These are phyloP conservation scores for Macrosteles quadrilineatus DNA, from an alignment of 1,140 invertebrate species.

Conservation along the genomic window DNA sequence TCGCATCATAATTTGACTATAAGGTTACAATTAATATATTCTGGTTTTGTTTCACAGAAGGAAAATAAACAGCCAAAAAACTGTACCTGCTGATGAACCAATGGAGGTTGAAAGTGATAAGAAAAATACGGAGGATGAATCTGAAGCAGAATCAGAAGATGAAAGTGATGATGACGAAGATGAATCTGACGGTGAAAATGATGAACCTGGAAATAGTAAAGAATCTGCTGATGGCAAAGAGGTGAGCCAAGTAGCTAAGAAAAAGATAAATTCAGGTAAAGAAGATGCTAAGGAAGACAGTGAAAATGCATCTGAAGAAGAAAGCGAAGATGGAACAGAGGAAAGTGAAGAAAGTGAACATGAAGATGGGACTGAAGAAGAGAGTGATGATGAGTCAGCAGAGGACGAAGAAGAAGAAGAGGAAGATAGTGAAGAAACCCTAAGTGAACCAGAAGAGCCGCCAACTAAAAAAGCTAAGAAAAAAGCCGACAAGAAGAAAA, in stretches of 20 bases:
- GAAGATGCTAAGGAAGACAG: neutral
- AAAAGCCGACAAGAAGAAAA: constrained; percentile 8
- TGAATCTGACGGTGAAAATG: neutral
- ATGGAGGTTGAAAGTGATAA: neutral
- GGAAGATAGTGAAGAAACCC: neutral
- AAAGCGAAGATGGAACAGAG: neutral
- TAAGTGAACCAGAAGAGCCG: constrained; percentile 1
- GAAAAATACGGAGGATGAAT: neutral
- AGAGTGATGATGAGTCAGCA: neutral
- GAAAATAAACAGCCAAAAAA: too few relatives aligned
- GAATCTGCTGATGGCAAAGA: neutral
- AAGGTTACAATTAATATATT: too few relatives aligned
- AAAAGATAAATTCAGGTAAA: neutral
- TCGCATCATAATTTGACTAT: too few relatives aligned
- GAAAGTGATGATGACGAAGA: neutral
- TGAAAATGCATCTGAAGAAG: neutral
- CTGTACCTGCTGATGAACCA: too few relatives aligned
- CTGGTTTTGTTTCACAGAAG: too few relatives aligned
- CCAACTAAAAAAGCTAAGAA: neutral
- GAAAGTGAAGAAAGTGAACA: neutral
- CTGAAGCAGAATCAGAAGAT: neutral
- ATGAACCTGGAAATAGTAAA: neutral
- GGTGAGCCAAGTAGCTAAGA: too few relatives aligned
- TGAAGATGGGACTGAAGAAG: neutral
- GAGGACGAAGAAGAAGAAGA: neutral